A percentile compares a stretch with the other conserved stretches of the same genome.
These are phyloP conservation scores for Eubasilissa regina DNA, from an alignment of 1,140 invertebrate genomes.

Conservation along the genomic window DNA sequence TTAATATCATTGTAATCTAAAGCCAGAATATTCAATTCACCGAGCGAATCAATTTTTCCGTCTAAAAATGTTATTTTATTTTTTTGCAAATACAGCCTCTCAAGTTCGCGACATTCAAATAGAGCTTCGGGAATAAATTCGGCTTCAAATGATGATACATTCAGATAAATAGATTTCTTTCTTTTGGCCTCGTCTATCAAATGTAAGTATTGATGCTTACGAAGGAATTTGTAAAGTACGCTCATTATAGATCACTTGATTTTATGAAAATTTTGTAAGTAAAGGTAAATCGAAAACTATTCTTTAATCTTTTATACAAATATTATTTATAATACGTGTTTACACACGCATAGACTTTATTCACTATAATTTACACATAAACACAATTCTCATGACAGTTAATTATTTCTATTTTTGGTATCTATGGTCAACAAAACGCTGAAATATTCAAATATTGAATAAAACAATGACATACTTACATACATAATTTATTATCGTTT, in stretches of 20 bases:
- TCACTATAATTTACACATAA: no score
- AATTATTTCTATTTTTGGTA: no score
- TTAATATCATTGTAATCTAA: slow-evolving; percentile 27
- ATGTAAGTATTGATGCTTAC: background rate
- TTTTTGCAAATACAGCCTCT: slow-evolving; percentile 25
- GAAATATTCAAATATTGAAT: no score
- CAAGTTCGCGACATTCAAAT: slow-evolving; percentile 9
- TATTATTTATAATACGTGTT: no score
- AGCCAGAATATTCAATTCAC: background rate
- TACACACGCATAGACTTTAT: no score
- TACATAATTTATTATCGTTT: no score
- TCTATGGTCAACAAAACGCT: no score
- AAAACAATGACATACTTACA: no score
- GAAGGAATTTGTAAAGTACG: background rate
- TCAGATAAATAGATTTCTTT: slow-evolving; percentile 20
- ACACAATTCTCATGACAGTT: no score
- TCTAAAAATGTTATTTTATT: slow-evolving; percentile 14
- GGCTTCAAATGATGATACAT: background rate
- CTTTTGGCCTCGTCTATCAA: slow-evolving; percentile 5
- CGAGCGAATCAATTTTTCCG: background rate
- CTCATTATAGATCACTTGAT: background rate
- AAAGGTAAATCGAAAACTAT: no score
- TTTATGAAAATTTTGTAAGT: no score
- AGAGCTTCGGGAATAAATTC: slow-evolving; percentile 5
- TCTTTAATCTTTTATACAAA: no score